Conservation (phyloP, 2,113 vertebrate species). For the Scomber japonicus region DNA sequence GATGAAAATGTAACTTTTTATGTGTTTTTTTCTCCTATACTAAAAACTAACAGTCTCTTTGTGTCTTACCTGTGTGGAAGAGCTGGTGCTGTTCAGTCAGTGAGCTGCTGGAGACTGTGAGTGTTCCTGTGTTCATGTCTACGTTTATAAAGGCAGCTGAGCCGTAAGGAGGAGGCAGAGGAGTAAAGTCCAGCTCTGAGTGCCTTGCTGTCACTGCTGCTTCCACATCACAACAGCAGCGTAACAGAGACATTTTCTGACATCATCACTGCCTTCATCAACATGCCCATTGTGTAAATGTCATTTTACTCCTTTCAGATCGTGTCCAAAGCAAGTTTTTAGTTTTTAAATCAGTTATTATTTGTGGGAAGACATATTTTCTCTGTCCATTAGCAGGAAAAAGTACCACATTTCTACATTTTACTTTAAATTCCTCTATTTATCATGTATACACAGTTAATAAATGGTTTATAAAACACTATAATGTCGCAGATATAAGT, state of each 20-base stretch:
- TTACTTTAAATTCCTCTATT: too few relatives aligned
- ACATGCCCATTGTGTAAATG: too few relatives aligned
- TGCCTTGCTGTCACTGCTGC: conserved; percentile 59
- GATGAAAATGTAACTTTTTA: neutral
- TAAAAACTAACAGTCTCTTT: neutral
- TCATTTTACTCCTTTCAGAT: too few relatives aligned
- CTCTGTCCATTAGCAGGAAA: too few relatives aligned
- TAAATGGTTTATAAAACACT: too few relatives aligned
- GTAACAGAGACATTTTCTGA: neutral
- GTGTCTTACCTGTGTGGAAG: conserved; percentile 34
- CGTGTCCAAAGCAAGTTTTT: too few relatives aligned
- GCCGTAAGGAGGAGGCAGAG: neutral
- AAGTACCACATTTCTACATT: too few relatives aligned
- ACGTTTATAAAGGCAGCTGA: conserved; percentile 60
- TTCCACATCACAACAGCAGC: conserved; percentile 54
- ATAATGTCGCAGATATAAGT: too few relatives aligned
- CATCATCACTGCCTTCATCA: neutral
- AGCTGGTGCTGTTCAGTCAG: neutral
- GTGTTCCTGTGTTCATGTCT: neutral
- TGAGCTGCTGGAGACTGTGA: conserved; percentile 12
- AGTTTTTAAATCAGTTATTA: too few relatives aligned
- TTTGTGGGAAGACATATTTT: too few relatives aligned
- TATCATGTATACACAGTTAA: too few relatives aligned
- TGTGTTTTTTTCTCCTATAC: neutral
- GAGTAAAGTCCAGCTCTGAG: conserved; percentile 71